Evolutionary conservation across 2,113 vertebrate species (phyloP), one percentile per base, ranked within the genome.

Genomic region (Rousettus leschenaultii): DNA sequence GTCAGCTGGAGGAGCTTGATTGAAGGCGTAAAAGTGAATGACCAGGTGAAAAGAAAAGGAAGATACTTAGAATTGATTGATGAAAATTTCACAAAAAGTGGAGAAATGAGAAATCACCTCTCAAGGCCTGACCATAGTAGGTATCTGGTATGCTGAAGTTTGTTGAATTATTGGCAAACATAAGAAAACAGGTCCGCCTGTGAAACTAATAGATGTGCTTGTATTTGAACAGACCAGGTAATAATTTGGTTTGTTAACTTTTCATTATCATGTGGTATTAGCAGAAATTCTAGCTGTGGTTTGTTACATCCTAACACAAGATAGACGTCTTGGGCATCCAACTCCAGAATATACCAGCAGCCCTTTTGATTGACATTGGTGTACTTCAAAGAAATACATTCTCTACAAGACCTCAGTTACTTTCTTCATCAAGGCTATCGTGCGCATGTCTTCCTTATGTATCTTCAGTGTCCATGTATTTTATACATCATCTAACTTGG

Each of bases 221-320:
- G 35, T 80, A 19, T 91, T 95, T 88, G 65, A 71, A 84, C 77
- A 92, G 22, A 57, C 71, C 16, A 71, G 85, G 59, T 90, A 86
- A 71, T 86, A 84, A 86, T 68, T 92, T 48, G 57, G 24, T 94
- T 93, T n/a, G 45, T 48, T 88, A 89, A 61, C 40, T 91, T 89
- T 82, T 65, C n/a, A 53, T 90, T 86, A 51, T 87, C 33, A n/a
- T 87, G 2, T 57, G 6, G 28, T 59, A 8, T 86, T 92, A 61
- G 11, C 6, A 92, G 35, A 83, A 89, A 83, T 63, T 90, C 14
- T 57, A 61, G 12, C 61, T 9, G 2, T 82, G 28, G 45, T 89
- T 59, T 75, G 26, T 79, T 75, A 51, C 28, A 40, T 77, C 38
- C 48, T 55, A 73, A 74, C 16, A 71, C 75, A 86, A 75, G 57